Conservation (phyloP, 2,888 invertebrate species). For the Phrixothrix hirtus region DNA sequence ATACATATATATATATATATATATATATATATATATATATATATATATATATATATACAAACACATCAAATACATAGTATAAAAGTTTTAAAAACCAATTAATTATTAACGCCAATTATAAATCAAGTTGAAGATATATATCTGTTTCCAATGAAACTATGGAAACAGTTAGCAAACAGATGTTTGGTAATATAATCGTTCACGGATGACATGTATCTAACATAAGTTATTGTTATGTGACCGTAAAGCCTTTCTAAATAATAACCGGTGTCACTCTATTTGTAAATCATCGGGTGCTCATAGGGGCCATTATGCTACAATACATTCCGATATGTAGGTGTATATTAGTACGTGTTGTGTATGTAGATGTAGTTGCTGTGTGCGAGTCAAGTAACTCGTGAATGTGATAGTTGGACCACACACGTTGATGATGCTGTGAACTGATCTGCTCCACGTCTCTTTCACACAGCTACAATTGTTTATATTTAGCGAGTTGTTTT, state of each 20-base stretch:
- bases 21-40: too few species aligned
- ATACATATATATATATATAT: too few species aligned
- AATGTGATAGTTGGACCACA: slow-evolving; percentile 42
- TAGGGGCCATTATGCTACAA: slow-evolving; percentile 16
- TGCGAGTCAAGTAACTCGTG: slow-evolving; percentile 13
- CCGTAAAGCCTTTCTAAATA: slow-evolving; percentile 20
- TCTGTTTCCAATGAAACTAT: neutral
- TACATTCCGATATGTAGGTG: slow-evolving; percentile 20
- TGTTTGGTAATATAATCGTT: neutral
- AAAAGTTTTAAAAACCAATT: too few species aligned
- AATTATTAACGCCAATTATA: too few species aligned
- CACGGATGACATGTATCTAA: neutral
- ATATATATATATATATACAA: too few species aligned
- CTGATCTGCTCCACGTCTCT: slow-evolving; percentile 45
- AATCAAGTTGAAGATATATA: too few species aligned
- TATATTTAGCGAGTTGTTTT: slow-evolving; percentile 34
- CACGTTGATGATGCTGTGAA: slow-evolving; percentile 47
- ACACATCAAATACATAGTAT: too few species aligned
- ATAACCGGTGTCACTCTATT: slow-evolving; percentile 30
- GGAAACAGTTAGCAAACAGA: neutral
- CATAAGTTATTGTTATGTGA: slow-evolving; percentile 3
- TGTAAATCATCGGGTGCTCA: slow-evolving; percentile 35
- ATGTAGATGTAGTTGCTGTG: slow-evolving; percentile 26
- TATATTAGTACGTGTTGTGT: slow-evolving; percentile 23
- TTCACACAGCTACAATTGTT: slow-evolving; percentile 42